A percentile compares a stretch with the other conserved stretches of the same genome.
Evolutionary conservation across 2,888 invertebrate species (phyloP).

Genomic region (Pristionchus maxplancki): DNA sequence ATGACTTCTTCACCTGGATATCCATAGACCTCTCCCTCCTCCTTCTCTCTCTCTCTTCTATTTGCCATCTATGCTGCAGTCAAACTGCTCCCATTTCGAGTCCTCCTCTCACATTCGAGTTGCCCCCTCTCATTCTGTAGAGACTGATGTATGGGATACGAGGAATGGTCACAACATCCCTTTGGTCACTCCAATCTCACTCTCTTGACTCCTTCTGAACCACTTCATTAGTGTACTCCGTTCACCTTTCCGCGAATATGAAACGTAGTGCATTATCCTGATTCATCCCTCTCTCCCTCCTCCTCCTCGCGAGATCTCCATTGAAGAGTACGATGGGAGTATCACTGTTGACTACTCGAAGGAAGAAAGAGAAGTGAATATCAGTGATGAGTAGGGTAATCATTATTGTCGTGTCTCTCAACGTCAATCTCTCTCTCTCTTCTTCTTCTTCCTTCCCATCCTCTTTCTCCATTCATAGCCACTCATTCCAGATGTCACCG

Average conservation of each 20-base stretch:
- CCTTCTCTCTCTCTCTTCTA: neutral
- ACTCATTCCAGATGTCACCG: constrained; percentile 32
- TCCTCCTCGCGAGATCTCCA: neutral
- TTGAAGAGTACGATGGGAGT: neutral
- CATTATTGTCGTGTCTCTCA: constrained; percentile 39
- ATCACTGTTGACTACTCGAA: neutral
- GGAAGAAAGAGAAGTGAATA: neutral
- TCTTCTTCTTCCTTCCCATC: constrained; percentile 25
- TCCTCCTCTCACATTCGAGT: neutral
- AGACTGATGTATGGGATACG: constrained; percentile 27
- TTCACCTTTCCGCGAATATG: constrained; percentile 7
- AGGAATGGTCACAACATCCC: neutral
- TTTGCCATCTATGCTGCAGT: constrained; percentile 42
- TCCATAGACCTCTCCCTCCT: neutral
- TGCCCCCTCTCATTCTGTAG: constrained; percentile 3
- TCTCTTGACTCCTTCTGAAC: neutral
- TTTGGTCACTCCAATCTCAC: neutral
- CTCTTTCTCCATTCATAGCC: constrained; percentile 41
- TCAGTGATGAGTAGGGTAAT: neutral
- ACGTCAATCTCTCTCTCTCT: neutral
- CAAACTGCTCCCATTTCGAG: constrained; percentile 39
- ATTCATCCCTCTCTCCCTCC: neutral
- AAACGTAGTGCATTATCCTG: neutral
- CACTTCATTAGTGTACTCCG: neutral
- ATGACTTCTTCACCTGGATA: neutral